These are phyloP conservation scores for Cheumatopsyche charites DNA, from an alignment of 1,140 invertebrate species.

Conservation along the genomic window DNA sequence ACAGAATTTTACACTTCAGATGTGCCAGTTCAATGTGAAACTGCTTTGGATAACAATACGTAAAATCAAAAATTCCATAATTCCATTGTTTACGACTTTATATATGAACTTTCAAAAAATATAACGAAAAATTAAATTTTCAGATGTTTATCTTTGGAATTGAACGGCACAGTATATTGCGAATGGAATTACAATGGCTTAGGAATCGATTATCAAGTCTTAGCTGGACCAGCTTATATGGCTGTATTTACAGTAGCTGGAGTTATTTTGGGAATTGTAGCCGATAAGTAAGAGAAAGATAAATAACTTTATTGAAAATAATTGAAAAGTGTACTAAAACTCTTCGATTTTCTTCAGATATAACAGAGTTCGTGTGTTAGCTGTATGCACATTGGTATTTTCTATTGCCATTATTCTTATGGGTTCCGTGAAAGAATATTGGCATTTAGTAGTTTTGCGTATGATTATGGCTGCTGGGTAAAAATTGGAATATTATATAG, in stretches of 20 bases:
- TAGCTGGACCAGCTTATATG: slow-evolving; percentile 91
- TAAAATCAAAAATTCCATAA: slow-evolving; percentile 55
- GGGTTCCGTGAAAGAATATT: slow-evolving; percentile 83
- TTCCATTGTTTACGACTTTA: background rate
- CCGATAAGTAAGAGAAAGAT: slow-evolving; percentile 69
- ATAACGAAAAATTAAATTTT: slow-evolving; percentile 27
- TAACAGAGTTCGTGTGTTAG: slow-evolving; percentile 76
- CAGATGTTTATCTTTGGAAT: slow-evolving; percentile 69
- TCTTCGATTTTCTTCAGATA: slow-evolving; percentile 54
- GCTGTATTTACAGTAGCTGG: slow-evolving; percentile 88
- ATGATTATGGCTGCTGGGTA: slow-evolving; percentile 87
- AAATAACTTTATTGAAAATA: background rate
- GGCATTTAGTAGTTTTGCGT: slow-evolving; percentile 86
- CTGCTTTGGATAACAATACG: slow-evolving; percentile 67
- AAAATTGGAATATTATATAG: slow-evolving; percentile 47
- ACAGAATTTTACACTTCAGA: slow-evolving; percentile 63
- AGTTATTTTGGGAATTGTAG: slow-evolving; percentile 82
- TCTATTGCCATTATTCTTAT: slow-evolving; percentile 82
- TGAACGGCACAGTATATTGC: slow-evolving; percentile 78
- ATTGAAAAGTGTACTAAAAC: too few species aligned
- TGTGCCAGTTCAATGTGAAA: slow-evolving; percentile 70
- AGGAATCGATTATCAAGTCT: slow-evolving; percentile 88
- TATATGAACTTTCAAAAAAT: background rate
- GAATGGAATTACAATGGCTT: slow-evolving; percentile 93
- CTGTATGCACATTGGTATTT: slow-evolving; percentile 79